Percentiles rank a stretch among this genome's conserved stretches.
Evolutionary conservation across 1,140 invertebrate genomes (phyloP).

Genomic region (Whitmania pigra): DNA sequence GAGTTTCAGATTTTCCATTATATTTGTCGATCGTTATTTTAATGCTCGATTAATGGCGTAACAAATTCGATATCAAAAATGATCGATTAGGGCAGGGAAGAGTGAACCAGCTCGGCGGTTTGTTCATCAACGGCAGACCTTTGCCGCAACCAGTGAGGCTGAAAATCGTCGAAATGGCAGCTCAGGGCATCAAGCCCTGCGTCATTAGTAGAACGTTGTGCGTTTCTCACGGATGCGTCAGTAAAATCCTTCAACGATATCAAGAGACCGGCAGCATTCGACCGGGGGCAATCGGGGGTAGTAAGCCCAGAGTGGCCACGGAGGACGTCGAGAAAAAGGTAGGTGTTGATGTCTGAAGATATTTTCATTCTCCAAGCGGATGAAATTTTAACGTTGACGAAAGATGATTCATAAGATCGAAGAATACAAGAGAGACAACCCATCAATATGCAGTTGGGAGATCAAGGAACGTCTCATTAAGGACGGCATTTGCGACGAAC

Average conservation of each 20-base stretch:
- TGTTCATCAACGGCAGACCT: slow-evolving; percentile 80
- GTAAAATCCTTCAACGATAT: slow-evolving; percentile 27
- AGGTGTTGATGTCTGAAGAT: background rate
- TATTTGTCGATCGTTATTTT: background rate
- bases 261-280: slow-evolving; percentile 73
- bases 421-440: slow-evolving; percentile 94
- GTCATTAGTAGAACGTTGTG: slow-evolving; percentile 19
- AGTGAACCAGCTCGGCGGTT: slow-evolving; percentile 76
- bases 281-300: slow-evolving; percentile 95
- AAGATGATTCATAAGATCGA: slow-evolving; percentile 56
- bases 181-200: slow-evolving; percentile 47
- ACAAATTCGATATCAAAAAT: background rate
- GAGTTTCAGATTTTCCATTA: slow-evolving; percentile 1
- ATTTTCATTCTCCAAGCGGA: no score
- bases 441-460: slow-evolving; percentile 99
- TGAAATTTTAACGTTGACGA: no score
- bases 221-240: slow-evolving; percentile 19
- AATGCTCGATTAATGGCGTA: background rate
- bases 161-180: slow-evolving; percentile 78
- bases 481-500: slow-evolving; percentile 91
- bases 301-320: slow-evolving; percentile 97
- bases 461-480: slow-evolving; percentile 88
- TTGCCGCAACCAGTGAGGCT: slow-evolving; percentile 65
- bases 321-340: slow-evolving; percentile 75
- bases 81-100: slow-evolving; percentile 50